Evolutionary conservation across 2,113 vertebrate genomes (phyloP), one percentile per base, ranked within the genome.

Genomic region (Anas platyrhynchos): DNA sequence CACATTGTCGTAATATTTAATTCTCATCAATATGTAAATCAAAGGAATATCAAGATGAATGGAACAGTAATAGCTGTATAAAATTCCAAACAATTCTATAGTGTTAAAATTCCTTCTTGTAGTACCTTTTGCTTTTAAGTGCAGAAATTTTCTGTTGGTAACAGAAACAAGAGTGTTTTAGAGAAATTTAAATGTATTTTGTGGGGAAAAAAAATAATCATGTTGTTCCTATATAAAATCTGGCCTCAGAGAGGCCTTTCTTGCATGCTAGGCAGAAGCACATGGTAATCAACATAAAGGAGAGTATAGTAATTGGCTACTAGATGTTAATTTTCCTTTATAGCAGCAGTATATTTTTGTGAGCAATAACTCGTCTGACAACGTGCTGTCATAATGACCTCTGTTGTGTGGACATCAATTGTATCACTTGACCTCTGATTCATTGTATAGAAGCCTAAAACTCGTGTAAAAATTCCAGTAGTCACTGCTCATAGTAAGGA

Each of bases 381-480:
- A 29, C 87, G 31, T 91, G 63, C 25, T 96, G 81, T 43, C 83
- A 85, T 68, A 96, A 96, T 96, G 92, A 52, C 63, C 77, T 91
- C 48, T 89, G 66, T 82, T 89, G 62, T 68, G 59, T 91, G 82
- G 73, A 74, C 83, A 48, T 82, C 56, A 52, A 71, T 88, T 92
- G 72, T 81, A 52, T 74, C 86, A 56, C 81, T 77, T 96, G 95
- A 95, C 48, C 21, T 86, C 80, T 95, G 96, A 96, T 84, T 97
- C 96, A 97, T 27, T 73, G 31, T 79, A 18, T 54, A 29, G 85
- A 89, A 94, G 76, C 80, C 91, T 90, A 66, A 84, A 80, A 46
- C 38, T 82, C 69, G 36, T 46, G 54, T 86, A 55, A 84, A 92
- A 52, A 85, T 96, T 90, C 74, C 69, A 50, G 55, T 16, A 81